Base-by-base conservation (phyloP, 2,797 vertebrate genomes). In the Pangasius djambal region DNA sequence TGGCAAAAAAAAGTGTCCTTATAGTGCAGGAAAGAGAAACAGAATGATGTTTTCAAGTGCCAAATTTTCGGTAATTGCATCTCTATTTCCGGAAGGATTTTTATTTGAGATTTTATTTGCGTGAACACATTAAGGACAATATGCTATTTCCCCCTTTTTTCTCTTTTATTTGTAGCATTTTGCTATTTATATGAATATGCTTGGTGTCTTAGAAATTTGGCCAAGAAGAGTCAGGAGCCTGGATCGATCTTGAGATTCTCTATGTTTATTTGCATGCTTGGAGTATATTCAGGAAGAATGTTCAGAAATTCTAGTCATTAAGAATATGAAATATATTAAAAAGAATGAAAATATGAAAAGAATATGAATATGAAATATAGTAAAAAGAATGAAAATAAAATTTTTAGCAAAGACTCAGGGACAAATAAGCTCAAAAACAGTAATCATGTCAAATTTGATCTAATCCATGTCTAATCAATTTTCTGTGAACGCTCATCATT, bases 11-110 rank as follows among this genome's bases (percentile, higher is more conserved):
- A 78, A 81, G 55, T 75, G 86, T 87, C 74, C 28, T 77, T 50
- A 25, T 22, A 55, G 10, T 72, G 50, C 16, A 25, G 44, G 31
- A 15, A 22, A 70, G 67, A 13, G 22, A 40, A 67, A 72, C n/a
- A 16, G 25, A 59, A 55, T 7, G 37, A 69, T 70, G 31, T 55
- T 79, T 85, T 85, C 34, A 48, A 82, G n/a, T 72, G 28, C 57
- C 12, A 16, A 12, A 70, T 82, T 89, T 69, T 85, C 48, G 15
- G 48, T 69, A 61, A 81, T 86, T 82, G 28, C 8, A 34, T 82
- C 20, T 89, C 72, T 72, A 61, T 89, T 86, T 31, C 20, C 1
- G 67, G 48, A 89, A 57, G 74, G 50, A 34, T 79, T 85, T 77
- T 59, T 50, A 52, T 84, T 37, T 63, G 50, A 77, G n/a, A 50